Evolutionary conservation across 1,140 invertebrate genomes (phyloP).

Genomic region (Galendromus occidentalis): DNA sequence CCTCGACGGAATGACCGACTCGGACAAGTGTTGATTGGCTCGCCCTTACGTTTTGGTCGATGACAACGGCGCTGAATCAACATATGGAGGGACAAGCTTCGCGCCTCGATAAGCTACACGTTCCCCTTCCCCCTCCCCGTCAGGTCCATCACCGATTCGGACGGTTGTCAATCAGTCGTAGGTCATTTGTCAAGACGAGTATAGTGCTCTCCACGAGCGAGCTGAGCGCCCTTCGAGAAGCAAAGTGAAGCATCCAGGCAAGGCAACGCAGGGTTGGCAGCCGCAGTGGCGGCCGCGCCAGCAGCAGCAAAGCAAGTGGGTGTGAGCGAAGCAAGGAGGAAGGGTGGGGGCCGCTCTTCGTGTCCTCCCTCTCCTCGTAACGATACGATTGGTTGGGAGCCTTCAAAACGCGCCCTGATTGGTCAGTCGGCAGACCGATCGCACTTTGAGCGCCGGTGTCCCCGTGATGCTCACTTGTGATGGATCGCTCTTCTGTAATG

Average conservation of each 20-base stretch:
- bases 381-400: not conserved
- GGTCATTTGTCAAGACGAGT: not conserved
- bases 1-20: no score
- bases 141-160: no score
- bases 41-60: no score
- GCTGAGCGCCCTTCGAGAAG: not conserved
- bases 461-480: constrained; percentile 10
- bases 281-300: not conserved
- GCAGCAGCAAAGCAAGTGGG: not conserved
- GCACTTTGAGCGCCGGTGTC: constrained; percentile 8
- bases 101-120: no score
- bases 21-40: no score
- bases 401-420: not conserved
- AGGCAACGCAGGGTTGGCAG: not conserved
- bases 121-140: no score
- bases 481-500: constrained; percentile 11
- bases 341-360: not conserved
- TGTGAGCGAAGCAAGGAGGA: not conserved
- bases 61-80: no score
- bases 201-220: not conserved
- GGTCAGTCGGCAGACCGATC: not conserved
- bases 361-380: not conserved
- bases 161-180: no score
- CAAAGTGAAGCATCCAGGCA: not conserved
- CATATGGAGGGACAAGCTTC: no score